Evolutionary conservation across 2,888 invertebrate species (phyloP).

Genomic region (Ormyrus labotus): DNA sequence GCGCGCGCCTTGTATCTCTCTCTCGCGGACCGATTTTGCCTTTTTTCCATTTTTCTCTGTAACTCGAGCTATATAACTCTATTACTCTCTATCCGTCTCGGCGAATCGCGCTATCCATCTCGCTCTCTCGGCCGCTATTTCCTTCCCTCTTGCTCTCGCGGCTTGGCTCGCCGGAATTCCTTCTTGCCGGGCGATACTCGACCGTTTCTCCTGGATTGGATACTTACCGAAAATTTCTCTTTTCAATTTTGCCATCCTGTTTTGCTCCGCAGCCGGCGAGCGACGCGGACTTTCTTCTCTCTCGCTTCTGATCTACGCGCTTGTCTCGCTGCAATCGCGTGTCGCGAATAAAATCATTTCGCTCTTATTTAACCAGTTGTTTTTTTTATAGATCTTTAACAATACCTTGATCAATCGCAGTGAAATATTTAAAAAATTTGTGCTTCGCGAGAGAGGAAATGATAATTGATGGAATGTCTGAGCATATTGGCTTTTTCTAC

Average conservation of each 20-base stretch:
- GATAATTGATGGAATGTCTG: too few species aligned
- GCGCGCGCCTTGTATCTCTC: background rate
- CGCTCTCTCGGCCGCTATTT: background rate
- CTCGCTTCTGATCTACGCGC: too few species aligned
- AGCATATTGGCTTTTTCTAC: too few species aligned
- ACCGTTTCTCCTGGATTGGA: conserved; percentile 40
- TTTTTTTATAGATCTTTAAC: too few species aligned
- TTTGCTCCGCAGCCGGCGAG: background rate
- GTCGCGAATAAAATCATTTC: too few species aligned
- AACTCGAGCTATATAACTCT: conserved; percentile 36
- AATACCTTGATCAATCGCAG: too few species aligned
- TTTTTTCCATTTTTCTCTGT: conserved; percentile 14
- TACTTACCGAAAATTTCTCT: conserved; percentile 45
- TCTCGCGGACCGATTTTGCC: background rate
- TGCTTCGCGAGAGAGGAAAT: too few species aligned
- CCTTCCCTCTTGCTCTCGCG: background rate
- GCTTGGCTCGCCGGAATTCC: background rate
- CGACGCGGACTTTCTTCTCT: too few species aligned
- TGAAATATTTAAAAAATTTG: too few species aligned
- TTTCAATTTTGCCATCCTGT: conserved; percentile 38
- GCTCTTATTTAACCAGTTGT: too few species aligned
- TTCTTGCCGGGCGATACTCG: conserved; percentile 4
- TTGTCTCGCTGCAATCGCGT: too few species aligned
- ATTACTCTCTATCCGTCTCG: conserved; percentile 47
- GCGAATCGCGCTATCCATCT: conserved; percentile 40